A percentile compares a stretch with the other conserved stretches of the same genome.
These are phyloP conservation scores for Holothuria scabra DNA, from an alignment of 53 echinoderm and acorn worm species.

Conservation along the genomic window DNA sequence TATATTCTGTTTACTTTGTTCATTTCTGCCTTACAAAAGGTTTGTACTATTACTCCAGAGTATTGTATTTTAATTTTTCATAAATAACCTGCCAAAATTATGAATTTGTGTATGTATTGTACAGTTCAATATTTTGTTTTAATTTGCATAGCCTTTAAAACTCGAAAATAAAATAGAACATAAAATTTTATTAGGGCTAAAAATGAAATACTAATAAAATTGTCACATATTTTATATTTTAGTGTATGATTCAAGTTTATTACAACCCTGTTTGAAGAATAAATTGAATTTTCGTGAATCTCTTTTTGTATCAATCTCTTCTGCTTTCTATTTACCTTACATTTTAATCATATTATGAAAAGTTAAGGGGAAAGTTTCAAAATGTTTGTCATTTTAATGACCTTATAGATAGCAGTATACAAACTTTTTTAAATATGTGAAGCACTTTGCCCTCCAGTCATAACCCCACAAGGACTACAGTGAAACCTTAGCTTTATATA, in stretches of 20 bases:
- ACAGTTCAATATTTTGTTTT: background rate
- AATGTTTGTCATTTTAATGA: too few species aligned
- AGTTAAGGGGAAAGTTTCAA: background rate
- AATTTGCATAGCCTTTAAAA: constrained; percentile 26
- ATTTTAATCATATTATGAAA: background rate
- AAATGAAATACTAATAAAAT: constrained; percentile 41
- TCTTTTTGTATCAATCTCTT: background rate
- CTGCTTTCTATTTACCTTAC: background rate
- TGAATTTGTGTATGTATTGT: constrained; percentile 34
- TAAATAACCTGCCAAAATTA: constrained; percentile 38
- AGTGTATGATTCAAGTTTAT: constrained; percentile 44
- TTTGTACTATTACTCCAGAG: background rate
- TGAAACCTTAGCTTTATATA: too few species aligned
- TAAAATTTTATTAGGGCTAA: constrained; percentile 35
- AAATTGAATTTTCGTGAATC: constrained; percentile 23
- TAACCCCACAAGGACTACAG: too few species aligned
- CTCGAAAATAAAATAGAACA: constrained; percentile 8
- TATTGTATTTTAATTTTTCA: constrained; percentile 16
- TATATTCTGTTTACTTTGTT: too few species aligned
- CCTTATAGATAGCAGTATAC: too few species aligned
- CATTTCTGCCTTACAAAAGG: constrained; percentile 18
- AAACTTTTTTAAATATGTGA: too few species aligned
- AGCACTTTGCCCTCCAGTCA: too few species aligned
- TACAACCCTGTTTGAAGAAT: constrained; percentile 28
- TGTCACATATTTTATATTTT: constrained; percentile 45